These are phyloP conservation scores for Oreochromis spilurus DNA, from an alignment of 2,113 vertebrate genomes.

Conservation along the genomic window DNA sequence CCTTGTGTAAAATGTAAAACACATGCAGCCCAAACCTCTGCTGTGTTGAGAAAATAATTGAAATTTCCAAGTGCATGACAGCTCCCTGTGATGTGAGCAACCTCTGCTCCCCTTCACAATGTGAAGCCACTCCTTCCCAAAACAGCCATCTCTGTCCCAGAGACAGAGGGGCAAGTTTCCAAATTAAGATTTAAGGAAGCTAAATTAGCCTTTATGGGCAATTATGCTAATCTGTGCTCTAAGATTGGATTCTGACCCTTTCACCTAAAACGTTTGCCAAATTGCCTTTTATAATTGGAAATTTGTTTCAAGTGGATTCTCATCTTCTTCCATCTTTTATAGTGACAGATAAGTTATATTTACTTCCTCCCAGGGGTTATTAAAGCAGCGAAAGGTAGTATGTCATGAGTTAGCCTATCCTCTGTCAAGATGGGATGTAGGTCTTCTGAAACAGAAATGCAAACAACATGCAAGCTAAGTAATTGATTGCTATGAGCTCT, in stretches of 20 bases:
- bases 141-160: background rate
- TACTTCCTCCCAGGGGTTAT: conserved; percentile 21
- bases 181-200: conserved; percentile 56
- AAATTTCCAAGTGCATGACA: conserved; percentile 16
- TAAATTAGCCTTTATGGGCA: conserved; percentile 57
- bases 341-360: conserved; percentile 47
- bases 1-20: background rate
- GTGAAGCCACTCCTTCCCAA: background rate
- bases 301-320: conserved; percentile 40
- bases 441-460: background rate
- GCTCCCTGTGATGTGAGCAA: background rate
- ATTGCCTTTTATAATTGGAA: conserved; percentile 66
- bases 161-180: conserved; percentile 31
- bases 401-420: conserved; percentile 9
- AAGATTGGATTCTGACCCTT: conserved; percentile 55
- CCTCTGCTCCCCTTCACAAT: background rate
- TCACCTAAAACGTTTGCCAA: conserved; percentile 44
- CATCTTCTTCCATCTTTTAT: conserved; percentile 30
- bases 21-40: background rate
- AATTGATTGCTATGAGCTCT: background rate
- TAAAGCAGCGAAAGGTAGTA: conserved; percentile 9
- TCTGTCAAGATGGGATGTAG: conserved; percentile 19
- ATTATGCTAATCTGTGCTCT: conserved; percentile 60
- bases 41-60: conserved; percentile 3
- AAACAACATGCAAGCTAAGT: background rate